Evolutionary conservation across 2,888 invertebrate species (phyloP), one percentile per base, ranked within the genome.

Genomic region (Ectemnius cavifrons): DNA sequence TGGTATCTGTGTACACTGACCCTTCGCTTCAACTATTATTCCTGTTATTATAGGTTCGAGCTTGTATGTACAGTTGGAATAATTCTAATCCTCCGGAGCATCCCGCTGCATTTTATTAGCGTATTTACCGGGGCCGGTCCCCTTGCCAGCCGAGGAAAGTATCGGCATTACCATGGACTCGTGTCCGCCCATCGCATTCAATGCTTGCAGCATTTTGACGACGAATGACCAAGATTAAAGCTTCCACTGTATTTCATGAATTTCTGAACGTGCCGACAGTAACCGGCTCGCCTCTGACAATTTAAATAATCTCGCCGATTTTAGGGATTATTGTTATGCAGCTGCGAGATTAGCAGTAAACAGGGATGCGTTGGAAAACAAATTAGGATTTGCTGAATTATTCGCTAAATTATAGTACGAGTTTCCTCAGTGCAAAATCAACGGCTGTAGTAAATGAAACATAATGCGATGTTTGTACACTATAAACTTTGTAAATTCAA

Each of bases 71-170:
- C 67, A 57, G 74, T 49, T 63, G 66, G 46, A 57, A 37, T 64
- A 59, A 77, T 79, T 79, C 75, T 85, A 80, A 84, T 84, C 78
- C 82, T 58, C 18, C 23, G 74, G 84, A 60, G 71, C 89, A 84
- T 83, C 85, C 78, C 84, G 83, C 80, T 85, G 90, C 90, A 90
- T 90, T 89, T 89, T 88, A 90, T 90, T 89, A 89, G 86, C 86
- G 89, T 88, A 90, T 90, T 89, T 87, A 83, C 82, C 77, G 80
- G 80, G 87, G 85, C 84, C 85, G 23, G 3, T 65, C 59, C 23
- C 23, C 52, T 23, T 63, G 65, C 28, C 59, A 64, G 23, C 3
- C 11, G 23, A 23, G 57, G 62, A 70, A 73, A 73, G 67, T 67
- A 64, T 67, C 69, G 67, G 77, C 61, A 78, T 74, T 79, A 78